A percentile compares a stretch with the other conserved stretches of the same genome.
phyloP scores from a whole-genome alignment of 2,888 invertebrate genomes.

The Brachyptera risi region DNA sequence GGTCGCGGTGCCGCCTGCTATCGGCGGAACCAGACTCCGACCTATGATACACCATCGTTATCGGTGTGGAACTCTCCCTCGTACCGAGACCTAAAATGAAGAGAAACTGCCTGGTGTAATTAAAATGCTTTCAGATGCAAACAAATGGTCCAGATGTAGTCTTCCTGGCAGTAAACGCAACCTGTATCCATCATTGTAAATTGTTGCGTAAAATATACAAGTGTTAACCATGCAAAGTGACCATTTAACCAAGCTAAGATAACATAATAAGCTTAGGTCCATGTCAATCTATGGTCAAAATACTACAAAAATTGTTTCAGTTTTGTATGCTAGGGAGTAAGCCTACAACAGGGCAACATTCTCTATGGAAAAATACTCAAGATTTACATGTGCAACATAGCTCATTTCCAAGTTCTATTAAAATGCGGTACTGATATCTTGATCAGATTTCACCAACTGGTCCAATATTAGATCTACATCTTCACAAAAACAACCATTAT shows the following conservation, averaged over 20 bases:
- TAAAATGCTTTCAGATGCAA: conserved; percentile 27
- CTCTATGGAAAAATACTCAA: no score
- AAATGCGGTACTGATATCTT: no score
- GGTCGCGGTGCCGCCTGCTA: conserved; percentile 12
- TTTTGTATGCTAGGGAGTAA: no score
- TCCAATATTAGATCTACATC: no score
- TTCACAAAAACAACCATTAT: no score
- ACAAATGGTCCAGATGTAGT: conserved; percentile 5
- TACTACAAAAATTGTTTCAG: not conserved
- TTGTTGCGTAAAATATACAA: not conserved
- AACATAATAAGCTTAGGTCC: not conserved
- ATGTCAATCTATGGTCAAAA: not conserved
- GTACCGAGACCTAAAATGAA: conserved; percentile 34
- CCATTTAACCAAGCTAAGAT: not conserved
- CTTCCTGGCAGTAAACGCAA: conserved; percentile 22
- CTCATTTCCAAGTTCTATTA: no score
- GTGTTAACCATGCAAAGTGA: not conserved
- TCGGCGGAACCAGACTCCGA: conserved; percentile 27
- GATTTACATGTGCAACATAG: no score
- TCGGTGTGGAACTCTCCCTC: conserved; percentile 17
- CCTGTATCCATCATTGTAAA: conserved; percentile 33
- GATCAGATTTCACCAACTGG: no score
- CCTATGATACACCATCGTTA: conserved; percentile 39
- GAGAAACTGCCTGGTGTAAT: conserved; percentile 35
- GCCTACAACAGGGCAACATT: no score